Percentiles rank a stretch among this genome's conserved stretches.
These are phyloP conservation scores for Podarcis cretensis DNA, from an alignment of 2,113 vertebrate species.

Conservation along the genomic window DNA sequence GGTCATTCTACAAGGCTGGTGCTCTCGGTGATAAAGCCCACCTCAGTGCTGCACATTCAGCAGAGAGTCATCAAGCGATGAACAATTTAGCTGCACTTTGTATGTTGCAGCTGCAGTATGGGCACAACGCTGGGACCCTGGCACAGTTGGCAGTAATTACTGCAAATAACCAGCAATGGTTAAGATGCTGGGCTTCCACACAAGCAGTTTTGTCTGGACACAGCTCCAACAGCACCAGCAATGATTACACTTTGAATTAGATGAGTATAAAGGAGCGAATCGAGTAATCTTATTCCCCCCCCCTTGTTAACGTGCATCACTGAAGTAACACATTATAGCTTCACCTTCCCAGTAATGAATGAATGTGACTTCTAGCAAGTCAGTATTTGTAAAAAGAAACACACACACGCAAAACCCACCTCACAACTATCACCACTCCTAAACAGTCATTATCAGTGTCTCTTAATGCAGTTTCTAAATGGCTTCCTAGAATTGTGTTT, in stretches of 20 bases:
- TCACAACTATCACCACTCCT: constrained; percentile 11
- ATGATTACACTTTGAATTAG: background rate
- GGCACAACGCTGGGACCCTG: background rate
- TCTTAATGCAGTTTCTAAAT: constrained; percentile 23
- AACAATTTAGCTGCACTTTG: background rate
- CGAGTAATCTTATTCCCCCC: background rate
- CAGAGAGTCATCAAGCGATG: background rate
- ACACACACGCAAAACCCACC: background rate
- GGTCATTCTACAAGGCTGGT: no score
- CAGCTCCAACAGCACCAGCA: background rate
- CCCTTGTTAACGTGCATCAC: constrained; percentile 3
- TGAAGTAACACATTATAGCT: constrained; percentile 10
- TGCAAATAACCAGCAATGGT: background rate
- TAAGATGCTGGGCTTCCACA: background rate
- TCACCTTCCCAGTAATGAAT: constrained; percentile 19
- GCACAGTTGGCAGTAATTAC: background rate
- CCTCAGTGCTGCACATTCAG: background rate
- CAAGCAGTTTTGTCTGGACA: background rate
- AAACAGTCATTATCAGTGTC: constrained; percentile 25
- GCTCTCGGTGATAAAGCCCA: no score
- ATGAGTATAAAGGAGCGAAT: background rate
- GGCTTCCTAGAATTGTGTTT: constrained; percentile 9
- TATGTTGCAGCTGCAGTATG: background rate
- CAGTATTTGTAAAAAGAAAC: constrained; percentile 24
- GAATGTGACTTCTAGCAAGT: constrained; percentile 44